Evolutionary conservation across 2,113 vertebrate species (phyloP), one percentile per base, ranked within the genome.

Genomic region (Planiliza haematocheilus): DNA sequence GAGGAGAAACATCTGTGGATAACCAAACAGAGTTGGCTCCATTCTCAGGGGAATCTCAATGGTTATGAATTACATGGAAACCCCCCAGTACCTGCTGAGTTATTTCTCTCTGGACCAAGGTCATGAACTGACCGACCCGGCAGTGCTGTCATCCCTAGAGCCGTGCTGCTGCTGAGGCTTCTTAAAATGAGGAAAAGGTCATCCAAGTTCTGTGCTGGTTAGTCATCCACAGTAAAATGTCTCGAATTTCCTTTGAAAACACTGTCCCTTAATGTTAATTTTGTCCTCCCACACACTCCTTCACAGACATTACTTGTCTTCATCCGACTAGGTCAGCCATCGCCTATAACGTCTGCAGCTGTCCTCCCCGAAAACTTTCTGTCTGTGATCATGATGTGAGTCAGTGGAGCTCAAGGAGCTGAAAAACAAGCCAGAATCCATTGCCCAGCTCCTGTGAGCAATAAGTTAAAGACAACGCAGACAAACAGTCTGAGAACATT

Each of bases 391-490:
- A n/a, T 0, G 9, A 18, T 62, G 16, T 17, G 56, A 62, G 42
- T 65, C 46, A 17, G 43, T 63, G 43, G 41, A 24, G 62, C 41
- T 62, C 10, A 11, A 3, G 16, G 30, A 3, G 42, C 49, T 38
- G 30, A 64, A 45, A 61, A 36, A 16, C 8, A 18, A 66, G 38
- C 45, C 66, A 67, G 49, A 50, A 13, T 56, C 59, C n/a, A 10
- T 16, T 34, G 12, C 11, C 39, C 37, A 17, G 9, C 30, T 51
- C 38, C 57, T 21, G 41, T 17, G 61, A 67, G 24, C 39, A 42
- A 34, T 12, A 9, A 21, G 16, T 20, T 20, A 30, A n/a, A 11
- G 37, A 37, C 50, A 63, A n/a, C 13, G 53, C 18, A 51, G 18
- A 70, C 11, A 56, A 4, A 41, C 53, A 34, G 52, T 7, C 8